phyloP scores from a whole-genome alignment of 1,140 invertebrate genomes.

The Ceratitis capitata region DNA sequence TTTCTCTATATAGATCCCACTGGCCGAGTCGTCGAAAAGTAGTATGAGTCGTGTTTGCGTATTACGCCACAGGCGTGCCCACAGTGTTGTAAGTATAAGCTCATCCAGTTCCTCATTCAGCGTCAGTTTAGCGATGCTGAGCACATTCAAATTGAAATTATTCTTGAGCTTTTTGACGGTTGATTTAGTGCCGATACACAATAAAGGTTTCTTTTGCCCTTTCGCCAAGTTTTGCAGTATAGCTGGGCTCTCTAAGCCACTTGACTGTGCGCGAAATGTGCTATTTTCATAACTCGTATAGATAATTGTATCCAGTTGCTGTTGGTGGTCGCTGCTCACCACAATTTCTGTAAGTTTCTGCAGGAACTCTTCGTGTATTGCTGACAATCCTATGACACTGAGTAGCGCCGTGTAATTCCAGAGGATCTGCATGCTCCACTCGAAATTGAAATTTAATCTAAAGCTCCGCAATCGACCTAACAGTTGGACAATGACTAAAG shows the following conservation, averaged over 20 bases:
- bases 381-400: background rate
- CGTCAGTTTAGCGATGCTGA: background rate
- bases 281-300: background rate
- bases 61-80: background rate
- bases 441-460: too few species aligned
- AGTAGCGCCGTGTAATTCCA: background rate
- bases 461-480: too few species aligned
- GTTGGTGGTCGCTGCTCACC: background rate
- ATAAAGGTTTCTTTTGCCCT: too few species aligned
- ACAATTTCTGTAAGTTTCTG: background rate
- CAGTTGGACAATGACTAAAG: too few species aligned
- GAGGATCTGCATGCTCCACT: background rate
- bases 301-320: background rate
- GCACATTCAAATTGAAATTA: too few species aligned
- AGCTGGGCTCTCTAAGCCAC: background rate
- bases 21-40: background rate
- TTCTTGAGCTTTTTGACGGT: too few species aligned
- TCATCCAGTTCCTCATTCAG: background rate
- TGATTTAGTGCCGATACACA: too few species aligned
- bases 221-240: background rate
- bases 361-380: background rate
- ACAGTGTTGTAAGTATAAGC: background rate
- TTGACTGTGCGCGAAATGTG: accelerated
- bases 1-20: background rate
- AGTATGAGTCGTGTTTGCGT: background rate